A percentile compares a stretch with the other conserved stretches of the same genome.
Conservation (phyloP, 2,888 invertebrate species). For the Hypercompe scribonia region DNA sequence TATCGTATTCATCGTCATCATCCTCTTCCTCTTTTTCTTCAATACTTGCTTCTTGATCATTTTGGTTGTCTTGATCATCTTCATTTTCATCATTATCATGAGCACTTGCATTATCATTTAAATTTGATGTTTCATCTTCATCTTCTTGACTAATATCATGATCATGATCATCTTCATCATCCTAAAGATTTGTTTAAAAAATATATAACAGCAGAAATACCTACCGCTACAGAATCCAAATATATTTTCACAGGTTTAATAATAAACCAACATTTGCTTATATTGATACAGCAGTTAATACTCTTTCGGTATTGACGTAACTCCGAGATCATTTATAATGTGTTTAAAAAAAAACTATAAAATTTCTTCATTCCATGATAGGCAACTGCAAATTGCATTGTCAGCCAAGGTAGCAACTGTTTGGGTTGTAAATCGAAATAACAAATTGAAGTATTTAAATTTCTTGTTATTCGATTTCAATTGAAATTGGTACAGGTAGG, state of each 20-base stretch:
- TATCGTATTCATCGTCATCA: slow-evolving; percentile 46
- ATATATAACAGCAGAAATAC: slow-evolving; percentile 3
- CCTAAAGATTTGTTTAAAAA: slow-evolving; percentile 50
- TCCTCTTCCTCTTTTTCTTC: slow-evolving; percentile 44
- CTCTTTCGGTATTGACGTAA: too few relatives aligned
- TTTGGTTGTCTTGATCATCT: slow-evolving; percentile 41
- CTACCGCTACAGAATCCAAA: background rate
- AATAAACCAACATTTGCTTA: too few relatives aligned
- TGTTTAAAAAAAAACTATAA: background rate
- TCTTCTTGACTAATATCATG: slow-evolving; percentile 46
- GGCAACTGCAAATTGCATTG: background rate
- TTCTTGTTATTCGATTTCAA: too few relatives aligned
- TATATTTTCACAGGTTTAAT: too few relatives aligned
- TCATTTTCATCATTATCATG: slow-evolving; percentile 41
- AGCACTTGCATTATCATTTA: too few relatives aligned
- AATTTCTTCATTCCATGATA: background rate
- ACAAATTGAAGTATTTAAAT: too few relatives aligned
- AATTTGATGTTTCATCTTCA: slow-evolving; percentile 34
- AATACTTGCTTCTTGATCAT: slow-evolving; percentile 48
- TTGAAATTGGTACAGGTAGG: too few relatives aligned
- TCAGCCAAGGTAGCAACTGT: background rate
- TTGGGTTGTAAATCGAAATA: background rate
- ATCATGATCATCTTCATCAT: slow-evolving; percentile 53
- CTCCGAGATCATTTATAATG: too few relatives aligned
- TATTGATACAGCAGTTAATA: too few relatives aligned